Conservation (phyloP, 2,797 vertebrate species). For the Mastacembelus armatus region DNA sequence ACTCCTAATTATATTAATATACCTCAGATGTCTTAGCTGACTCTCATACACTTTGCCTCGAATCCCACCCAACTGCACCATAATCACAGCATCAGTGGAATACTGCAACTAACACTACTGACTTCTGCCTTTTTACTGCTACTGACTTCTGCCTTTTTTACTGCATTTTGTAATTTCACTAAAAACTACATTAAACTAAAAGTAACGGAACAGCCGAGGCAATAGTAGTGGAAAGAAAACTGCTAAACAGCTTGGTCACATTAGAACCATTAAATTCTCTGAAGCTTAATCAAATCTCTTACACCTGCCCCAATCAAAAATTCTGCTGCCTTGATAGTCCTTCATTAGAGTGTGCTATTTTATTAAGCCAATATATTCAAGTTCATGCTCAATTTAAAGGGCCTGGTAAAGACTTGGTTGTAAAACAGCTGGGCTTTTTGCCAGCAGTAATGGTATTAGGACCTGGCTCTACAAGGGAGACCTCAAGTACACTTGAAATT, state of each 20-base stretch:
- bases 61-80: constrained; percentile 14
- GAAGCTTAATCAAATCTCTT: constrained; percentile 46
- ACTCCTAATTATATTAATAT: too few species aligned
- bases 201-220: too few species aligned
- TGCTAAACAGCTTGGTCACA: constrained; percentile 15
- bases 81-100: constrained; percentile 30
- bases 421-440: constrained; percentile 39
- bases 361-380: constrained; percentile 42
- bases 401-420: constrained; percentile 27
- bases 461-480: constrained; percentile 14
- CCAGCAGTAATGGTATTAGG: constrained; percentile 49
- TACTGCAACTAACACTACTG: background rate
- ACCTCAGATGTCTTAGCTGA: too few species aligned
- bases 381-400: constrained; percentile 39
- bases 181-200: too few species aligned
- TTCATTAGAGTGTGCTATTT: constrained; percentile 28
- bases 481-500: constrained; percentile 11
- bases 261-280: constrained; percentile 16
- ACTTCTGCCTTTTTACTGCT: constrained; percentile 3
- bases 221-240: background rate
- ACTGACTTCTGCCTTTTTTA: too few species aligned
- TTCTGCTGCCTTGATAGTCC: constrained; percentile 19
- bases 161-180: too few species aligned
- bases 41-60: too few species aligned
- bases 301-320: constrained; percentile 35